These are phyloP conservation scores for Pyrrhosoma nymphula DNA, from an alignment of 2,888 invertebrate species.

Conservation along the genomic window DNA sequence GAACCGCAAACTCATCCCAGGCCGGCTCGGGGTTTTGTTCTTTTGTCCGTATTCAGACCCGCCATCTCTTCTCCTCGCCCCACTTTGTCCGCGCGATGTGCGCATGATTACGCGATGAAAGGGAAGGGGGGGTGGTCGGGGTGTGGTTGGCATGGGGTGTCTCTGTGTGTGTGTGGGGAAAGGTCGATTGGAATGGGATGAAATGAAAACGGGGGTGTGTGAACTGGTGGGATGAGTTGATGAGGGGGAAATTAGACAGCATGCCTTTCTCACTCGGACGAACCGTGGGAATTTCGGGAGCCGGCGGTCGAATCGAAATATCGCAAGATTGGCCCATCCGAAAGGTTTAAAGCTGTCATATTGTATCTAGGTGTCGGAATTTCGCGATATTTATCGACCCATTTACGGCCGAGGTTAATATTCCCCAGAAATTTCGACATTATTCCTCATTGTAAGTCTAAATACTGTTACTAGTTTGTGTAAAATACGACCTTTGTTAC, in stretches of 20 bases:
- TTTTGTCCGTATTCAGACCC: background rate
- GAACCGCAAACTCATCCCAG: constrained; percentile 25
- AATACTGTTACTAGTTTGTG: too few relatives aligned
- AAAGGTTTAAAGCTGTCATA: too few relatives aligned
- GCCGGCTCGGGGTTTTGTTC: background rate
- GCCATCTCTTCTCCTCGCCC: too few relatives aligned
- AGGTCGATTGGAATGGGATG: too few relatives aligned
- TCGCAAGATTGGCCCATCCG: too few relatives aligned
- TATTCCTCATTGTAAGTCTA: too few relatives aligned
- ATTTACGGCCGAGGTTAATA: too few relatives aligned
- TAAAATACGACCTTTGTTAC: too few relatives aligned
- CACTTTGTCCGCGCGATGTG: background rate
- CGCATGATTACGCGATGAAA: constrained; percentile 5
- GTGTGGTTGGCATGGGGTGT: background rate
- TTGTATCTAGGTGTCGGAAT: too few relatives aligned
- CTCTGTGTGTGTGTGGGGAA: too few relatives aligned
- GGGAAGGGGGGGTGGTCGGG: background rate
- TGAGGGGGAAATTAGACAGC: background rate
- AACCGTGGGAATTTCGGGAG: background rate
- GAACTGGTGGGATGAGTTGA: background rate
- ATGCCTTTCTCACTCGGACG: background rate
- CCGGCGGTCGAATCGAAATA: background rate
- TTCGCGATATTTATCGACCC: too few relatives aligned
- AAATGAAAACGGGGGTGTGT: background rate
- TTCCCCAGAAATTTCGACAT: too few relatives aligned